Conservation (phyloP, 1,140 invertebrate species). For the Brachionus rubens region DNA sequence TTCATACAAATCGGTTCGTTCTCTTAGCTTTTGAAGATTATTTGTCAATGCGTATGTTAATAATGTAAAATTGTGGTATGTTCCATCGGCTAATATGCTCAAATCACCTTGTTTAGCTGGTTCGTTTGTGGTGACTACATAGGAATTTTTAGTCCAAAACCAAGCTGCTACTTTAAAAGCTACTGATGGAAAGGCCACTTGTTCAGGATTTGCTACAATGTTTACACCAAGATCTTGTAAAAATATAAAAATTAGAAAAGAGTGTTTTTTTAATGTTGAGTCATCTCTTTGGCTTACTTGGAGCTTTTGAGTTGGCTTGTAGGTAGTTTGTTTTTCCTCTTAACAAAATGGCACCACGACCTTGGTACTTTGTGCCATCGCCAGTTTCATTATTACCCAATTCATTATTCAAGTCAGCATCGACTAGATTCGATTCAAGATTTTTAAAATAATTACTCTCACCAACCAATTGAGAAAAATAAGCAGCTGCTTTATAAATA, state of each 20-base stretch:
- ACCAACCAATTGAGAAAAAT: slow-evolving; percentile 3
- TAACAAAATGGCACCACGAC: slow-evolving; percentile 11
- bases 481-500: slow-evolving; percentile 33
- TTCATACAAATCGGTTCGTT: background rate
- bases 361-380: slow-evolving; percentile 9
- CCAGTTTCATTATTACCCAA: slow-evolving; percentile 4
- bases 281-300: background rate
- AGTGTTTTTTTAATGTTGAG: too few relatives aligned
- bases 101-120: background rate
- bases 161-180: slow-evolving; percentile 9
- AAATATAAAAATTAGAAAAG: too few relatives aligned
- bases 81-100: slow-evolving; percentile 22
- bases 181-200: slow-evolving; percentile 13
- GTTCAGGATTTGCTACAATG: slow-evolving; percentile 11
- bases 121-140: background rate
- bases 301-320: background rate
- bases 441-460: slow-evolving; percentile 19
- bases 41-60: background rate
- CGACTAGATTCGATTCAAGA: background rate
- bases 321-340: slow-evolving; percentile 30
- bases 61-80: slow-evolving; percentile 23
- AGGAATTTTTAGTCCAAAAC: slow-evolving; percentile 30
- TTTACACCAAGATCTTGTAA: background rate
- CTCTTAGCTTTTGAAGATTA: slow-evolving; percentile 21
- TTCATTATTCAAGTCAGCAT: background rate